phyloP scores from a whole-genome alignment of 2,888 invertebrate species.

The Drosophila neonasuta region DNA sequence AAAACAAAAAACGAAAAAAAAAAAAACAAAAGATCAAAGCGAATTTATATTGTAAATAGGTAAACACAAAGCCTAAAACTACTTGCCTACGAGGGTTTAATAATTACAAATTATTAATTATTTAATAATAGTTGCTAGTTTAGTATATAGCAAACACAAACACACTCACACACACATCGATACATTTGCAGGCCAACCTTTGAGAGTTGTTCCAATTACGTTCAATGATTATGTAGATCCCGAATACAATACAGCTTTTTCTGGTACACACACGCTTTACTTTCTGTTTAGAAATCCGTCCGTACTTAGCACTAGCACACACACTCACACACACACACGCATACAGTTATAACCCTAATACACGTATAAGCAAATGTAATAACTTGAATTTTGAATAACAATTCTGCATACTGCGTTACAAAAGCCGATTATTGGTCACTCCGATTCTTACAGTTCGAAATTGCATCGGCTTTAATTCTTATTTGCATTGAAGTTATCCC shows the following conservation, averaged over 20 bases:
- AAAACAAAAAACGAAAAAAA: constrained; percentile 44
- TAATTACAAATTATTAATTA: constrained; percentile 60
- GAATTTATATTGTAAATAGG: constrained; percentile 76
- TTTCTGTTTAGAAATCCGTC: constrained; percentile 76
- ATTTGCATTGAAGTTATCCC: constrained; percentile 29
- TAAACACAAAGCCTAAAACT: constrained; percentile 54
- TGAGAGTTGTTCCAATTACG: constrained; percentile 43
- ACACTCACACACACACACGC: constrained; percentile 27
- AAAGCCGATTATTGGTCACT: constrained; percentile 6
- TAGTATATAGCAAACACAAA: constrained; percentile 53
- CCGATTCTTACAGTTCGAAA: neutral
- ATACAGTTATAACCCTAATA: constrained; percentile 8
- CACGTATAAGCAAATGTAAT: constrained; percentile 21
- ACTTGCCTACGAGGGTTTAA: constrained; percentile 47
- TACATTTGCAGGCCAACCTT: constrained; percentile 16
- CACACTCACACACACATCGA: constrained; percentile 23
- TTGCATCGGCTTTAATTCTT: constrained; percentile 13
- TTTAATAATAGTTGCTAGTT: constrained; percentile 65
- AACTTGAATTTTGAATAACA: constrained; percentile 11
- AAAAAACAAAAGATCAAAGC: constrained; percentile 64
- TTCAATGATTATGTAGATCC: constrained; percentile 30
- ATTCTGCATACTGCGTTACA: constrained; percentile 19
- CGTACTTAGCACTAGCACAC: constrained; percentile 66
- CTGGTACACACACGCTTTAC: constrained; percentile 42
- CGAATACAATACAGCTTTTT: constrained; percentile 42